Base-by-base conservation (phyloP, 2,113 vertebrate genomes). In the Orthonyx spaldingii region DNA sequence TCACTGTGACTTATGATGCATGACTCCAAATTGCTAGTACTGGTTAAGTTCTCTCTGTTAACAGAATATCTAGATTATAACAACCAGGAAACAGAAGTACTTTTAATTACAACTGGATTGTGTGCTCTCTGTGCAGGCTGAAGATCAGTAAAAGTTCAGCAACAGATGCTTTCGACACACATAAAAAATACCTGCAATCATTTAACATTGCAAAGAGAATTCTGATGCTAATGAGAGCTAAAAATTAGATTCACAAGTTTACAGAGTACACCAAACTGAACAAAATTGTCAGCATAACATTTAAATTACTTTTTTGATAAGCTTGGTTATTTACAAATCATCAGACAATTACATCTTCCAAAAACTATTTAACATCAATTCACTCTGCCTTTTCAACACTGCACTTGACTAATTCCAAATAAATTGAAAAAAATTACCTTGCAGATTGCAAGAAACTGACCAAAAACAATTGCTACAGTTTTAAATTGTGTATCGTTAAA, bases 311-410 rank as follows among this genome's bases (percentile, higher is more conserved):
- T 98, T 98, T 98, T 98, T 98, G 94, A 98, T 98, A 98, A 98
- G 97, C 98, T 98, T 97, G 97, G 97, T 97, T 98, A 98, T 98
- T 98, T 98, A 98, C 98, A 98, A 98, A 98, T 98, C 98, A 98
- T 98, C 98, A 98, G 97, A 98, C 98, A 98, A 98, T 98, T 98
- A 98, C 97, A 98, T 98, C 97, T 98, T 98, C 98, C 98, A 98
- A 98, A 98, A 98, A 98, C 98, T 98, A 97, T 98, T 98, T 98
- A 98, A 97, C 98, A 98, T 98, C 98, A 98, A 98, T 98, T 98
- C 98, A 98, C 84, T 97, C 97, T 98, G 98, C 97, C 94, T 98
- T 98, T 98, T 98, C 98, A 97, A 97, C 77, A 97, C 95, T 97
- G 96, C 97, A 98, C 97, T 98, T 98, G 97, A 98, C 98, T 98